Evolutionary conservation across 2,888 invertebrate species (phyloP).

Genomic region (Drosophila subsilvestris): DNA sequence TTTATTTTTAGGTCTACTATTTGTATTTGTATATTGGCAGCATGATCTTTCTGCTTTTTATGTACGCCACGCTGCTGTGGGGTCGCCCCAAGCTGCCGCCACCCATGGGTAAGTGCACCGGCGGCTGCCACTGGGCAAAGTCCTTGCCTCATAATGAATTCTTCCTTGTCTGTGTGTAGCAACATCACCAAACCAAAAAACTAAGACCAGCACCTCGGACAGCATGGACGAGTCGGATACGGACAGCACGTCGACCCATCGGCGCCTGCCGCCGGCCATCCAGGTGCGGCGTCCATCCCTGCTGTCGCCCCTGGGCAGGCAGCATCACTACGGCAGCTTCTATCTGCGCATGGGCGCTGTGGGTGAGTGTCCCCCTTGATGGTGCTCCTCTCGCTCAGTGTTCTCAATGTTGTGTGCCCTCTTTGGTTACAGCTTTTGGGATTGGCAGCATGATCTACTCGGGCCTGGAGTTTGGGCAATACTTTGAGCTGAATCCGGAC

Average conservation of each 20-base stretch:
- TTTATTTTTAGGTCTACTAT: conserved; percentile 89
- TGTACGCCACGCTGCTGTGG: conserved; percentile 91
- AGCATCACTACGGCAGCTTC: conserved; percentile 95
- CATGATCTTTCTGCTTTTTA: conserved; percentile 92
- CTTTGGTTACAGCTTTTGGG: conserved; percentile 92
- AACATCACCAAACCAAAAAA: conserved; percentile 79
- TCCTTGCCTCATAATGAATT: not conserved
- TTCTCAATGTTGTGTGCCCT: not conserved
- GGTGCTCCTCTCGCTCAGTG: not conserved
- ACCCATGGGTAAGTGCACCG: conserved; percentile 85
- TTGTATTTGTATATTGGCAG: conserved; percentile 94
- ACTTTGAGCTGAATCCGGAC: conserved; percentile 95
- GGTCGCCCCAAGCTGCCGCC: conserved; percentile 86
- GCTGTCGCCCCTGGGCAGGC: conserved; percentile 85
- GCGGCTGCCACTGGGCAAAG: not conserved
- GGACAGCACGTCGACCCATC: conserved; percentile 83
- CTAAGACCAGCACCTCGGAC: conserved; percentile 84
- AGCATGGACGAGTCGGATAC: conserved; percentile 86
- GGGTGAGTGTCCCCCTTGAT: conserved; percentile 86
- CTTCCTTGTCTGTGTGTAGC: conserved; percentile 55
- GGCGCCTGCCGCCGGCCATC: conserved; percentile 84
- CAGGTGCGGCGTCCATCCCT: conserved; percentile 85
- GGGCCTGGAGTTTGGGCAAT: conserved; percentile 96
- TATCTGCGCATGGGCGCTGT: conserved; percentile 97
- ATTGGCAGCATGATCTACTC: conserved; percentile 99